phyloP scores from a whole-genome alignment of 2,797 vertebrate species.

The Labroides dimidiatus region DNA sequence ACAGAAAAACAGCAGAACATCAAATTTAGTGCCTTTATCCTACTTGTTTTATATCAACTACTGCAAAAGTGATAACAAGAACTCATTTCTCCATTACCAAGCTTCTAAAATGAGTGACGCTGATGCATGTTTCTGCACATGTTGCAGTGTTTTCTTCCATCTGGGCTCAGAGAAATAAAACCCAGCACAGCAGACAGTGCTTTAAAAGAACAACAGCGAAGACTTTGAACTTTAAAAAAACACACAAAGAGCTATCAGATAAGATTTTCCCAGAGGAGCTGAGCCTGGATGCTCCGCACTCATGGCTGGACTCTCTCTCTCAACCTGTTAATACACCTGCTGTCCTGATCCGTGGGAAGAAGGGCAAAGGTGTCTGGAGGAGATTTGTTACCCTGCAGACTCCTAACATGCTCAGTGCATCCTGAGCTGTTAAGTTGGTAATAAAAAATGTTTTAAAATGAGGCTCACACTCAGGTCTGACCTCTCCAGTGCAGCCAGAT shows the following conservation, averaged over 20 bases:
- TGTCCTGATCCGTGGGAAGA: constrained; percentile 25
- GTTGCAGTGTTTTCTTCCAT: too few species aligned
- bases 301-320: background rate
- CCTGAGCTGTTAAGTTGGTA: background rate
- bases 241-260: background rate
- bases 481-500: background rate
- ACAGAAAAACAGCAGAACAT: too few species aligned
- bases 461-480: background rate
- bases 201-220: background rate
- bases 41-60: too few species aligned
- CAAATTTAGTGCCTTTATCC: too few species aligned
- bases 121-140: too few species aligned
- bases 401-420: constrained; percentile 16
- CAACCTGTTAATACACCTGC: constrained; percentile 2
- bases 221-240: background rate
- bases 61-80: too few species aligned
- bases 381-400: constrained; percentile 14
- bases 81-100: too few species aligned
- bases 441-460: background rate
- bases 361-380: constrained; percentile 23
- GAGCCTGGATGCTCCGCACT: constrained; percentile 17
- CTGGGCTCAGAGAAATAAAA: too few species aligned
- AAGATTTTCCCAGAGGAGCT: background rate
- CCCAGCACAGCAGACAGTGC: background rate
- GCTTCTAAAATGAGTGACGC: too few species aligned